Evolutionary conservation across 1,140 invertebrate species (phyloP), one percentile per base, ranked within the genome.

Genomic region (Drosophila neocordata): DNA sequence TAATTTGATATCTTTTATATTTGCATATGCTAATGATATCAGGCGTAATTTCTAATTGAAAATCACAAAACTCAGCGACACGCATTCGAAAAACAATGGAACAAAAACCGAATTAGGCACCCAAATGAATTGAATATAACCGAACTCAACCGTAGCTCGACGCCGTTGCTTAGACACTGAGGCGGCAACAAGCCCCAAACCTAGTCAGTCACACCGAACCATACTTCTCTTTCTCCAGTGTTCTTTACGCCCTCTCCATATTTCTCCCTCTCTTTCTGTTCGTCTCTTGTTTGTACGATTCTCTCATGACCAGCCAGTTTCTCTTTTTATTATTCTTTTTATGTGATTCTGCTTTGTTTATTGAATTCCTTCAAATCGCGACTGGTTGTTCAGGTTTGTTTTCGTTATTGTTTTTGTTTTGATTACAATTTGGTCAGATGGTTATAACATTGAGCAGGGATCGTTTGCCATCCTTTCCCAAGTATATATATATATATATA

Each of bases 81-180:
- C 71, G 72, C 38, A 68, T 55, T 58, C 56, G 61, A 55, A 5
- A 56, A 56, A 22, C 2, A 53, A 31, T 44, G 38, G 37, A 52
- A 22, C 3, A 48, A 48, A 55, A 51, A 5, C 27, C 1, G 1
- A 31, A 6, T 31, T 31, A 0, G 5, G 27, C 27, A 44, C 1
- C 56, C 22, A 13, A 52, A 72, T 63, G 34, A 34, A 13, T 41
- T 37, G 48, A 44, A 48, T 31, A 6, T 31, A 51, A 41, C 38
- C 38, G 56, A 52, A 38, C 34, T 59, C 64, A 69, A 79, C 82
- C 78, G 74, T 61, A 70, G 20, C 66, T 87, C 77, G 77, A 66
- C 61, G 68, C 82, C 70, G 82, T 70, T 82, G 65, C 51, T 87
- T 51, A 81, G 74, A 78, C 68, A 87, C 82, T 87, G 75, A 76